These are phyloP conservation scores for Nycticryphes semicollaris DNA, from an alignment of 2,113 vertebrate genomes.

Conservation along the genomic window DNA sequence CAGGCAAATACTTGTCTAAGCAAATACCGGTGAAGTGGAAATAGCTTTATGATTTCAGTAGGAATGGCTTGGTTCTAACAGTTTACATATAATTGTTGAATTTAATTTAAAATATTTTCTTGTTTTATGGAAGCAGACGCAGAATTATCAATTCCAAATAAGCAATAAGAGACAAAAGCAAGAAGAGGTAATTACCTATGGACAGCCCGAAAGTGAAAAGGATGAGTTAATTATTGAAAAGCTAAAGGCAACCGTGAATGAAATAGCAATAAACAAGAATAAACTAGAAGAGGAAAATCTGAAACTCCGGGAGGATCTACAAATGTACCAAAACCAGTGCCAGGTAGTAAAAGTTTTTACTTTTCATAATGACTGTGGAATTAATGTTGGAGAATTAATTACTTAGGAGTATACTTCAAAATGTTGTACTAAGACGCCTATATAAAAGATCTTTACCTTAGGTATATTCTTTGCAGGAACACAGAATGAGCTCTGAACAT, in stretches of 20 bases:
- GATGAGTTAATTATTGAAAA: conserved; percentile 72
- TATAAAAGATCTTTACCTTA: background rate
- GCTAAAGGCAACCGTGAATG: conserved; percentile 70
- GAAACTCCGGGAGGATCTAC: conserved; percentile 73
- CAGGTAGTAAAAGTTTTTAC: conserved; percentile 66
- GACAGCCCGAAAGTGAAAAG: conserved; percentile 26
- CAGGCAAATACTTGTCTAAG: background rate
- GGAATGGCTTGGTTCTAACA: background rate
- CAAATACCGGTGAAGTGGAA: background rate
- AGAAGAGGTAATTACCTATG: conserved; percentile 15
- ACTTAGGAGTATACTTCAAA: background rate
- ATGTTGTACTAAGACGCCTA: background rate
- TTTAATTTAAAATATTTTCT: background rate
- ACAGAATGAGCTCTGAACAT: background rate
- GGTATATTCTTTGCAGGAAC: background rate
- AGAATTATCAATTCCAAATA: conserved; percentile 65
- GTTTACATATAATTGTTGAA: background rate
- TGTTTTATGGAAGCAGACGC: conserved; percentile 69
- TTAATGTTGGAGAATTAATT: background rate
- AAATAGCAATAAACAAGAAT: conserved; percentile 73
- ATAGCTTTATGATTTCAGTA: background rate
- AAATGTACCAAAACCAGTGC: conserved; percentile 71
- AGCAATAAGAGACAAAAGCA: conserved; percentile 31
- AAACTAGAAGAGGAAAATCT: conserved; percentile 76
- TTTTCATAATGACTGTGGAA: background rate